A percentile compares a stretch with the other conserved stretches of the same genome.
phyloP scores from a whole-genome alignment of 2,113 vertebrate genomes.

The Phalacrocorax pelagicus region DNA sequence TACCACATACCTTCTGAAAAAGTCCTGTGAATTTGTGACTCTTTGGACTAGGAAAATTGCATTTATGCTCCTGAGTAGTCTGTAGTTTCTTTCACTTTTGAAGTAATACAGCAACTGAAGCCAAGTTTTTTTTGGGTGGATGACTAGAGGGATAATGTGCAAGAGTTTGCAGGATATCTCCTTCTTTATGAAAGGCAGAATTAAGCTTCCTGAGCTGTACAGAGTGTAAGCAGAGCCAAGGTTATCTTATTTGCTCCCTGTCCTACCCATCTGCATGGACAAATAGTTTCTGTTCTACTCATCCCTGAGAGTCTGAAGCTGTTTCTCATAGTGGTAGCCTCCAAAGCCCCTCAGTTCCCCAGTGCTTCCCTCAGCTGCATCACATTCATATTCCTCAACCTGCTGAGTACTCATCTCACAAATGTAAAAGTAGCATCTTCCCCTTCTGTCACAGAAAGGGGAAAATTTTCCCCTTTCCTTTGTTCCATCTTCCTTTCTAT shows the following conservation, averaged over 20 bases:
- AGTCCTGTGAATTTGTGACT: background rate
- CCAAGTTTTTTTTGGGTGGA: background rate
- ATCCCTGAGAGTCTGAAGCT: background rate
- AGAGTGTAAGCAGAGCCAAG: background rate
- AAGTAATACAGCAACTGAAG: background rate
- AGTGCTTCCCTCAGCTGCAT: background rate
- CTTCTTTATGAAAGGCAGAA: background rate
- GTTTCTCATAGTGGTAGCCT: background rate
- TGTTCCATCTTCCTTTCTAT: background rate
- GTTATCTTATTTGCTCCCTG: background rate
- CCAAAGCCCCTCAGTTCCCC: fast-evolving
- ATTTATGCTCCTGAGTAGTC: background rate
- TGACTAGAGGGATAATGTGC: background rate
- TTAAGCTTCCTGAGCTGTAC: background rate
- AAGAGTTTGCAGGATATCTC: background rate
- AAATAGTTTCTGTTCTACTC: background rate
- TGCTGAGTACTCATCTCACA: background rate
- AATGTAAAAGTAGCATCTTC: background rate
- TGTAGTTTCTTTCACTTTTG: background rate
- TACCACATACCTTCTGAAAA: background rate
- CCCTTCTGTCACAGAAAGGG: background rate
- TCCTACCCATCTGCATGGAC: background rate
- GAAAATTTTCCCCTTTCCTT: background rate
- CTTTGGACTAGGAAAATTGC: background rate
- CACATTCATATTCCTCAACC: background rate